phyloP scores from a whole-genome alignment of 2,797 vertebrate genomes.

The Phoeniculus purpureus region DNA sequence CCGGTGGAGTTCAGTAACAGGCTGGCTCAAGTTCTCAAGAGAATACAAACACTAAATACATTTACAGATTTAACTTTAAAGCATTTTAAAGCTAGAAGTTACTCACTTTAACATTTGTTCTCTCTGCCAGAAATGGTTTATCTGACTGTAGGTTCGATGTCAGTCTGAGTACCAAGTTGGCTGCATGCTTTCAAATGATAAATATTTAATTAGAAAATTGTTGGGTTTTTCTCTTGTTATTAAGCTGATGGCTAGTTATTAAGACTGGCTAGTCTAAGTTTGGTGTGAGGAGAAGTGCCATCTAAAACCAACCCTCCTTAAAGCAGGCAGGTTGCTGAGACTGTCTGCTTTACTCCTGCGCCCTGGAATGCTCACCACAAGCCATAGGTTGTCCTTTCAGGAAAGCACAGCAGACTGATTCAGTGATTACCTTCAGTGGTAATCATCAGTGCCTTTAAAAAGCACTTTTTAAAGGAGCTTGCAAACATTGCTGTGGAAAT shows the following conservation, averaged over 20 bases:
- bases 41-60: not conserved
- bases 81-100: not conserved
- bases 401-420: not conserved
- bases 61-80: not conserved
- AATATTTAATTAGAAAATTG: not conserved
- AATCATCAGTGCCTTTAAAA: not conserved
- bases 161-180: not conserved
- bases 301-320: not conserved
- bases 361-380: not conserved
- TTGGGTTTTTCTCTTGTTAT: not conserved
- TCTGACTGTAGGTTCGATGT: fast-evolving
- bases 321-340: fast-evolving
- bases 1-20: not conserved
- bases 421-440: too few species aligned
- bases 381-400: not conserved
- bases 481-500: not conserved
- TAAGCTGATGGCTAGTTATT: not conserved
- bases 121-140: not conserved
- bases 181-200: not conserved
- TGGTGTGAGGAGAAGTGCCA: not conserved
- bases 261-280: not conserved
- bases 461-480: not conserved
- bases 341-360: not conserved
- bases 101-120: not conserved
- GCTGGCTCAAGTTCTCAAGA: not conserved